Evolutionary conservation across 2,888 invertebrate genomes (phyloP).

Genomic region (Cosmia trapezina): DNA sequence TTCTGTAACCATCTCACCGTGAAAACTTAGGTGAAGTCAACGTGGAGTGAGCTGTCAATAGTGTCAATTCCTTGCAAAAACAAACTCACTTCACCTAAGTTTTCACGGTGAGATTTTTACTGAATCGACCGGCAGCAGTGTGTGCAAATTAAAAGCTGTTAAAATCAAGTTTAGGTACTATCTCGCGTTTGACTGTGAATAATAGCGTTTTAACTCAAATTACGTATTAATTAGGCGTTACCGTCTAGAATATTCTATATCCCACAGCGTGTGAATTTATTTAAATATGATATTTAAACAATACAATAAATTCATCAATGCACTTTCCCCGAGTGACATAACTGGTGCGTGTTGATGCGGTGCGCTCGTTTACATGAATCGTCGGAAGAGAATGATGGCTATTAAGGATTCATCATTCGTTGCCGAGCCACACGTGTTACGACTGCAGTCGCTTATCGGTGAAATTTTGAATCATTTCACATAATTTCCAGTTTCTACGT

Average conservation of each 20-base stretch:
- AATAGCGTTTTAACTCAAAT: conserved; percentile 30
- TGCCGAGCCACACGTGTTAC: conserved; percentile 65
- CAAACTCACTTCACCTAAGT: no score
- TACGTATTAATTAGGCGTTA: conserved; percentile 11
- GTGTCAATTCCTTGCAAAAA: no score
- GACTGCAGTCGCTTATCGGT: conserved; percentile 64
- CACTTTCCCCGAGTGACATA: conserved; percentile 85
- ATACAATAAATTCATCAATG: conserved; percentile 79
- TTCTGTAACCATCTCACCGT: no score
- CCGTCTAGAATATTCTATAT: conserved; percentile 48
- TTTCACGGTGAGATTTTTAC: no score
- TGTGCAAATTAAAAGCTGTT: conserved; percentile 16
- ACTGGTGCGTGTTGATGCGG: conserved; percentile 80
- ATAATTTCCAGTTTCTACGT: conserved; percentile 64
- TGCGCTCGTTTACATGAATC: conserved; percentile 80
- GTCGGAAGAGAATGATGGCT: conserved; percentile 75
- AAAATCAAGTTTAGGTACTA: conserved; percentile 27
- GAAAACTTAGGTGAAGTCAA: no score
- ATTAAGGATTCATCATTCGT: conserved; percentile 79
- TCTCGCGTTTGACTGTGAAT: conserved; percentile 38
- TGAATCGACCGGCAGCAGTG: no score
- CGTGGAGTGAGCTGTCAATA: no score
- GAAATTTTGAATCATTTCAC: conserved; percentile 69
- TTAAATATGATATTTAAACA: conserved; percentile 69
- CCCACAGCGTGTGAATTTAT: conserved; percentile 59